Conservation (phyloP, 2,113 vertebrate species). For the Haemorhous mexicanus region DNA sequence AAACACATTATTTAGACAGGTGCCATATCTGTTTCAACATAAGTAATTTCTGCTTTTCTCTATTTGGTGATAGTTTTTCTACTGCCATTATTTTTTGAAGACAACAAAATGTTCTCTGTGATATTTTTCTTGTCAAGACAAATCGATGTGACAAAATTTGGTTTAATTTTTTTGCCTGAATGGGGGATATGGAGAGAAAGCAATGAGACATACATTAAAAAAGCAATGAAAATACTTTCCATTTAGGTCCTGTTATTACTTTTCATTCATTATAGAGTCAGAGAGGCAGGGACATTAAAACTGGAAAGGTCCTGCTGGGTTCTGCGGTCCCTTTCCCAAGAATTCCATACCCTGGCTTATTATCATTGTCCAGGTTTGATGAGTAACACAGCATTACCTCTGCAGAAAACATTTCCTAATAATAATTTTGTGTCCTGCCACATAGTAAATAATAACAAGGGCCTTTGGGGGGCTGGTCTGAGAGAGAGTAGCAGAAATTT, state of each 20-base stretch:
- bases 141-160: not conserved
- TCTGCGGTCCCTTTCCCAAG: not conserved
- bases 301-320: not conserved
- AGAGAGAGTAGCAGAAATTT: not conserved
- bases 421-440: not conserved
- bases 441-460: not conserved
- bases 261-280: not conserved
- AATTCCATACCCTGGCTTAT: rapidly evolving
- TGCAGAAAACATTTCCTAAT: not conserved
- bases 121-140: not conserved
- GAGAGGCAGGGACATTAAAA: not conserved
- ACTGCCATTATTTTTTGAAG: not conserved
- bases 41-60: not conserved
- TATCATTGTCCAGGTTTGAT: not conserved
- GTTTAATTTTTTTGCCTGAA: not conserved
- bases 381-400: not conserved
- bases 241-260: not conserved
- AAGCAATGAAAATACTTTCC: not conserved
- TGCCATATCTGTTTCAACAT: not conserved
- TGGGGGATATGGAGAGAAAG: not conserved
- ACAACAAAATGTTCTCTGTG: not conserved
- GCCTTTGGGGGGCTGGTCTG: not conserved
- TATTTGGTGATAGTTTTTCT: not conserved
- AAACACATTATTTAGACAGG: constrained; percentile 41
- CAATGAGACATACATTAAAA: not conserved